Conservation (phyloP, 2,888 invertebrate species). For the Piscicola geometra region DNA sequence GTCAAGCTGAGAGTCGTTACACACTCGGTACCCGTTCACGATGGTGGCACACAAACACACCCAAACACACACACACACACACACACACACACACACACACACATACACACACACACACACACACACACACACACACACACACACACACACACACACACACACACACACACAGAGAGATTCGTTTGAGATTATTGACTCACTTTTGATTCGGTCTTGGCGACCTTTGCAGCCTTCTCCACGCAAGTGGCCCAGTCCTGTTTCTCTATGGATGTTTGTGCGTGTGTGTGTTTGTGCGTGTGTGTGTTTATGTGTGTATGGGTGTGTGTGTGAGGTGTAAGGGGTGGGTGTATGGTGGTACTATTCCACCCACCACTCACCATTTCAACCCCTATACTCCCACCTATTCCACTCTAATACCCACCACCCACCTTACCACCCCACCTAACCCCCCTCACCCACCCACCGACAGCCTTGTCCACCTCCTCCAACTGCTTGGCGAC, state of each 20-base stretch:
- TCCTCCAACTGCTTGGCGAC: slow-evolving; percentile 68
- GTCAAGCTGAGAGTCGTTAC: too few species aligned
- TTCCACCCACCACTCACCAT: neutral
- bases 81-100: too few species aligned
- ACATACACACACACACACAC: too few species aligned
- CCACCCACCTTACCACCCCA: neutral
- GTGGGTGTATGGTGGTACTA: neutral
- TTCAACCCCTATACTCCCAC: neutral
- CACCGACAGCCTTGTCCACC: slow-evolving; percentile 56
- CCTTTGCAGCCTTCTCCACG: slow-evolving; percentile 61
- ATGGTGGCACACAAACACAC: too few species aligned
- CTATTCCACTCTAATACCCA: neutral
- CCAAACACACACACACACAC: too few species aligned
- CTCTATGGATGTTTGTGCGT: neutral
- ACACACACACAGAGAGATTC: too few species aligned
- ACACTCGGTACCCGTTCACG: too few species aligned
- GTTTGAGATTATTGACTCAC: too few species aligned
- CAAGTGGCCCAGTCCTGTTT: slow-evolving; percentile 51
- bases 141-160: too few species aligned
- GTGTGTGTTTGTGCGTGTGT: too few species aligned
- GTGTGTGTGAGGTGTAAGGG: neutral
- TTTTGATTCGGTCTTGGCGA: slow-evolving; percentile 66
- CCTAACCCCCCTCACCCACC: slow-evolving; percentile 43
- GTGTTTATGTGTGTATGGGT: neutral
- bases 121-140: too few species aligned